Percentiles rank a stretch among this genome's conserved stretches.
Conservation (phyloP, 2,888 invertebrate genomes). For the Caenorhabditis panamensis region DNA sequence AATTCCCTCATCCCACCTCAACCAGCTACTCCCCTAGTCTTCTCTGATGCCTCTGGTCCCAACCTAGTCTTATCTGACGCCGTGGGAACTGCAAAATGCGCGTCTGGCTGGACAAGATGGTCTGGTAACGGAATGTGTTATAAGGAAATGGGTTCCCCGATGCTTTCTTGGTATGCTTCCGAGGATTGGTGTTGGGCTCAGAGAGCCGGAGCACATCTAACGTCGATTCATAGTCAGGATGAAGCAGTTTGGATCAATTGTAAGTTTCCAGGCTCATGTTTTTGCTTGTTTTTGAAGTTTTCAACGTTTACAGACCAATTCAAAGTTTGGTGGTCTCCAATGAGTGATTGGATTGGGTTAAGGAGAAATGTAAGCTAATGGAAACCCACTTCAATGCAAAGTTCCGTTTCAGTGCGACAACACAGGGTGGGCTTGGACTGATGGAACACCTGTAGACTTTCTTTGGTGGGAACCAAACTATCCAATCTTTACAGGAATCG, state of each 20-base stretch:
- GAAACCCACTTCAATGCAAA: neutral
- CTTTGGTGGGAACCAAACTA: slow-evolving; percentile 42
- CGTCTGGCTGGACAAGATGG: slow-evolving; percentile 34
- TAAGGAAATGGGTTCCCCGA: neutral
- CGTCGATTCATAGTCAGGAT: slow-evolving; percentile 30
- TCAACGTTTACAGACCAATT: slow-evolving; percentile 14
- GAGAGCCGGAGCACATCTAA: slow-evolving; percentile 37
- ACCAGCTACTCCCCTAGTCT: too few relatives aligned
- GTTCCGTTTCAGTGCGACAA: slow-evolving; percentile 34
- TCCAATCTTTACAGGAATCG: slow-evolving; percentile 17
- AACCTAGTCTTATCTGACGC: slow-evolving; percentile 16
- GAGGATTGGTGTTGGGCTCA: slow-evolving; percentile 42
- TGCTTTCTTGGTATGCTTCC: slow-evolving; percentile 20
- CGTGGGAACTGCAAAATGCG: slow-evolving; percentile 33
- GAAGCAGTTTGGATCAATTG: slow-evolving; percentile 38
- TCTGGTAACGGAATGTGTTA: slow-evolving; percentile 27
- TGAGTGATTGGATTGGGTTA: slow-evolving; percentile 45
- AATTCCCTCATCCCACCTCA: slow-evolving; percentile 15
- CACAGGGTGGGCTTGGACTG: slow-evolving; percentile 32
- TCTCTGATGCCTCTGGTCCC: slow-evolving; percentile 12
- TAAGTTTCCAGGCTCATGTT: neutral
- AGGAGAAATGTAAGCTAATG: slow-evolving; percentile 17
- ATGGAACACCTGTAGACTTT: slow-evolving; percentile 36
- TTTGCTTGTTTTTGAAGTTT: neutral
- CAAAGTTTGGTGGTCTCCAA: slow-evolving; percentile 30